These are phyloP conservation scores for Sebastes matsubarae DNA, from an alignment of 2,797 vertebrate genomes.

Conservation along the genomic window DNA sequence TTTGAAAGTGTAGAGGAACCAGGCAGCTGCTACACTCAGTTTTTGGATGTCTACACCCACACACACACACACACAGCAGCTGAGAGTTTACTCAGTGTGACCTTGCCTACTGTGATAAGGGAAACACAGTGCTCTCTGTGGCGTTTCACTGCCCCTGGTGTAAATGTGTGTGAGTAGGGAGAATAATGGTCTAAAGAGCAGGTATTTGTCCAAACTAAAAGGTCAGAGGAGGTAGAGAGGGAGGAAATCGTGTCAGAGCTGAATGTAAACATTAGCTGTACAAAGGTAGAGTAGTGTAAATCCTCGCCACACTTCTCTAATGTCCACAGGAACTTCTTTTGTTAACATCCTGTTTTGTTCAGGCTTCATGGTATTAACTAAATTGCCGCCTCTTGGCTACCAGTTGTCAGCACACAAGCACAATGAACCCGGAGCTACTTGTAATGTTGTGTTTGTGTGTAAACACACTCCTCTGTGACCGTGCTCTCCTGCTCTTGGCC, in stretches of 20 bases:
- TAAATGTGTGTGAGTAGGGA: constrained; percentile 1
- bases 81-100: constrained; percentile 72
- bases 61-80: constrained; percentile 49
- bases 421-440: constrained; percentile 40
- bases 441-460: constrained; percentile 69
- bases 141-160: constrained; percentile 18
- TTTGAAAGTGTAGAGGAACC: constrained; percentile 4
- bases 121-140: constrained; percentile 61
- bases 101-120: constrained; percentile 72
- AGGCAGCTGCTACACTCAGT: constrained; percentile 46
- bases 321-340: constrained; percentile 55
- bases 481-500: constrained; percentile 28
- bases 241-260: constrained; percentile 2
- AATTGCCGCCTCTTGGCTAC: constrained; percentile 43
- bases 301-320: constrained; percentile 14
- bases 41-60: constrained; percentile 10
- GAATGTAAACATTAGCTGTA: constrained; percentile 59
- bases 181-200: constrained; percentile 58
- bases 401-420: constrained; percentile 38
- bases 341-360: constrained; percentile 64
- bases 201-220: constrained; percentile 61
- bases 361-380: constrained; percentile 28
- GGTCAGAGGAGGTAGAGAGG: constrained; percentile 33
- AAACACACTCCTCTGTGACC: constrained; percentile 65
- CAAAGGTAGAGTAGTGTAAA: constrained; percentile 14